Conservation (phyloP, 2,113 vertebrate genomes). For the Illadopsis cleaveri region DNA sequence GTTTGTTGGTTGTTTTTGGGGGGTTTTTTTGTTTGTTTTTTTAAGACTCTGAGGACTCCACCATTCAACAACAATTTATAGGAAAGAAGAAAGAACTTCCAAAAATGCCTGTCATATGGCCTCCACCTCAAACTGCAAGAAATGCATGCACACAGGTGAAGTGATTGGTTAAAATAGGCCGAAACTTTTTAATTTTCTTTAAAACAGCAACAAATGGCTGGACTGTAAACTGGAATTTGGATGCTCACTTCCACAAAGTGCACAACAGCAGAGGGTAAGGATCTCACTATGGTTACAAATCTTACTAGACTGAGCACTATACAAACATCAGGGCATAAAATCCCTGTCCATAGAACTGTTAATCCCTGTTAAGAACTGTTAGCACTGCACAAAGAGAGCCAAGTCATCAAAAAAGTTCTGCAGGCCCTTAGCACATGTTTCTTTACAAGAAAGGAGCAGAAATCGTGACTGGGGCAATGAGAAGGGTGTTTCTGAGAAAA, state of each 20-base stretch:
- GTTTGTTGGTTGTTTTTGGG: too few relatives aligned
- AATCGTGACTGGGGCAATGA: not conserved
- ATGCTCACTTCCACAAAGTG: not conserved
- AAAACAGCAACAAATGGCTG: not conserved
- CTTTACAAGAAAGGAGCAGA: not conserved
- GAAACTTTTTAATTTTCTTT: not conserved
- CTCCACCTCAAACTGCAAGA: not conserved
- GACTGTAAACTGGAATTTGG: not conserved
- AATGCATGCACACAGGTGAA: accelerated
- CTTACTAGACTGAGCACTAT: not conserved
- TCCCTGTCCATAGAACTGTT: not conserved
- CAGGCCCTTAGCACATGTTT: not conserved
- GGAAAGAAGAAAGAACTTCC: not conserved
- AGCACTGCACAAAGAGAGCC: not conserved
- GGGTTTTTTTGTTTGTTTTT: not conserved
- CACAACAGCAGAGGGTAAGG: not conserved
- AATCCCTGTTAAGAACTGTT: not conserved
- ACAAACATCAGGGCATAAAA: not conserved
- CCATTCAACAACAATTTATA: not conserved
- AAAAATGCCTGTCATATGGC: not conserved
- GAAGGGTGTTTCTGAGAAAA: not conserved
- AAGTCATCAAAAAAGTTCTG: not conserved
- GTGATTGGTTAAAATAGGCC: not conserved
- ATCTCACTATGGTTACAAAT: not conserved
- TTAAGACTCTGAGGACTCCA: not conserved